Base-by-base conservation (phyloP, 2,113 vertebrate genomes). In the Phylloscopus whistleri region DNA sequence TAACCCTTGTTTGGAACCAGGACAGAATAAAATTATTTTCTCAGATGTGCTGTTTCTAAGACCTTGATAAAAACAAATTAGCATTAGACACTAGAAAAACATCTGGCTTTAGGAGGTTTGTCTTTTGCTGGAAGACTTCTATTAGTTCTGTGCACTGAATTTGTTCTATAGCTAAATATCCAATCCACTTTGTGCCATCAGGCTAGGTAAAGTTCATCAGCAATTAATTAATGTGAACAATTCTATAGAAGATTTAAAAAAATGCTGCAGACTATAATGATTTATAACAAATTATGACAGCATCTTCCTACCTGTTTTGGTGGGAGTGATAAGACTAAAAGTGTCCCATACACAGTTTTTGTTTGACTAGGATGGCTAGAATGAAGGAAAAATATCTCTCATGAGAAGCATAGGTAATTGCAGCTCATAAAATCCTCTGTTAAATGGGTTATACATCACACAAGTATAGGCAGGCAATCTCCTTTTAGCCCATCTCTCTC, bases 361-460 rank as follows among this genome's bases (percentile, higher is more conserved):
- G 6, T 84, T 91, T 83, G 87, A 89, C n/a, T 56, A 16, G 58
- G 41, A 46, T 53, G 31, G 15, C 63, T 95, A 43, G 37, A 82
- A 76, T 56, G 56, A 87, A 92, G 80, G 60, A 72, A 87, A 70
- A 78, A 92, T 74, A 23, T 56, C 62, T 91, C 77, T 92, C 84
- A 37, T 68, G 87, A 84, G 81, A 95, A 17, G 12, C 41, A 66
- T 59, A 67, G 44, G 41, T 91, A 94, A 95, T 82, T 91, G 62
- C 39, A 87, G 12, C 46, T 72, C 87, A 76, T 91, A 81, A 96
- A 91, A 66, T 69, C 77, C 28, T 90, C 69, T 72, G n/a, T 72
- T 93, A 85, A 95, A 87, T 91, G 41, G 44, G 20, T 67, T 91
- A 56, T 84, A 66, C 16, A 89, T 96, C 62, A 89, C 43, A 78